These are phyloP conservation scores for Stenodera caucasica DNA, from an alignment of 2,888 invertebrate species.

Conservation along the genomic window DNA sequence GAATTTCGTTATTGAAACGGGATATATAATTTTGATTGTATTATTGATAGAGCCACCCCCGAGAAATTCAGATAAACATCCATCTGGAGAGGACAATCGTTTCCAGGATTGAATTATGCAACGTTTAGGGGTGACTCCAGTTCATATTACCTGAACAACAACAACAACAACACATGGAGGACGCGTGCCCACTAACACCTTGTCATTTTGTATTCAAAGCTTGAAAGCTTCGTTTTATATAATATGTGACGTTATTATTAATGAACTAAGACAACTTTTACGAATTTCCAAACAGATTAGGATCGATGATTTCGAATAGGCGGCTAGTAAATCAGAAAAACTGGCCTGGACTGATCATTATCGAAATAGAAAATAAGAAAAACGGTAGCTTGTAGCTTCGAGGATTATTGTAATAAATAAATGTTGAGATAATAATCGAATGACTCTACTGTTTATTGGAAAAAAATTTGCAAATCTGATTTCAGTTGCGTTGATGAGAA, in stretches of 20 bases:
- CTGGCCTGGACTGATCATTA: constrained; percentile 5
- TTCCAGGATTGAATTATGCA: constrained; percentile 5
- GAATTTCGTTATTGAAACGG: no score
- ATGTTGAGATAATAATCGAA: constrained; percentile 23
- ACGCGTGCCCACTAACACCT: constrained; percentile 12
- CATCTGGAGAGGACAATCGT: not conserved
- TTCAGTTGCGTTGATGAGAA: not conserved
- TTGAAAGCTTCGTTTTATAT: not conserved
- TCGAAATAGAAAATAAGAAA: constrained; percentile 11
- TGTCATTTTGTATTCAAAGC: constrained; percentile 15
- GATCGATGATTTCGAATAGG: not conserved
- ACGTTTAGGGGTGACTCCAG: constrained; percentile 1
- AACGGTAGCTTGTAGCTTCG: constrained; percentile 18
- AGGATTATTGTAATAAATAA: constrained; percentile 25
- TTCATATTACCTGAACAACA: constrained; percentile 4
- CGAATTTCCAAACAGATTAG: no score
- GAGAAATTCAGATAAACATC: constrained; percentile 1
- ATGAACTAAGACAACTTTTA: not conserved
- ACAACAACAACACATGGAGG: constrained; percentile 6
- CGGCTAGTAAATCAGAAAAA: not conserved
- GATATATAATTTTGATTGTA: constrained; percentile 2
- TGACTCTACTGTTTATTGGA: not conserved
- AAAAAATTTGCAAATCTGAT: not conserved
- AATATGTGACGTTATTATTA: not conserved
- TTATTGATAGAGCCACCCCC: not conserved